phyloP scores from a whole-genome alignment of 1,140 invertebrate species.

The Rhyzopertha dominica region DNA sequence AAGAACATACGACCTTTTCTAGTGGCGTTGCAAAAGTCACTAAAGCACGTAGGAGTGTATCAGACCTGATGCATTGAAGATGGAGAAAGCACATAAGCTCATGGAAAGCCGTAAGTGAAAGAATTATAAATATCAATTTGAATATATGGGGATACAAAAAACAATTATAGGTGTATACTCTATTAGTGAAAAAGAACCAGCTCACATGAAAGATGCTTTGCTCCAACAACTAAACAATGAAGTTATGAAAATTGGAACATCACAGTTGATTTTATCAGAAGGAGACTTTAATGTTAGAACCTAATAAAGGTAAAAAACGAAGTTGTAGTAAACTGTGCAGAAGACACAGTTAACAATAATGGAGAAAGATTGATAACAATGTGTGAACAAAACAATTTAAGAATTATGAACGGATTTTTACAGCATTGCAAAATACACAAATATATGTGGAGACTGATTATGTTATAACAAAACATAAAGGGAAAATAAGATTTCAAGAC shows the following conservation, averaged over 20 bases:
- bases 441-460: constrained; percentile 13
- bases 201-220: constrained; percentile 4
- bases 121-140: constrained; percentile 1
- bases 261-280: constrained; percentile 4
- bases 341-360: constrained; percentile 14
- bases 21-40: constrained; percentile 10
- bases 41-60: constrained; percentile 4
- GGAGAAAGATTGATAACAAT: constrained; percentile 11
- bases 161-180: neutral
- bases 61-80: constrained; percentile 3
- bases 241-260: constrained; percentile 3
- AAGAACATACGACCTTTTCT: constrained; percentile 9
- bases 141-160: neutral
- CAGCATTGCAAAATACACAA: constrained; percentile 15
- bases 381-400: constrained; percentile 13
- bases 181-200: neutral
- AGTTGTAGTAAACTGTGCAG: constrained; percentile 14
- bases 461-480: neutral
- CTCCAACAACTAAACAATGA: constrained; percentile 4
- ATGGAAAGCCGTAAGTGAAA: constrained; percentile 9
- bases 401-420: constrained; percentile 14
- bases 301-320: neutral
- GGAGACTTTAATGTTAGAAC: constrained; percentile 17
- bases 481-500: neutral
- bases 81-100: constrained; percentile 3